Base-by-base conservation (phyloP, 2,797 vertebrate genomes). In the Muscicapa comitata region DNA sequence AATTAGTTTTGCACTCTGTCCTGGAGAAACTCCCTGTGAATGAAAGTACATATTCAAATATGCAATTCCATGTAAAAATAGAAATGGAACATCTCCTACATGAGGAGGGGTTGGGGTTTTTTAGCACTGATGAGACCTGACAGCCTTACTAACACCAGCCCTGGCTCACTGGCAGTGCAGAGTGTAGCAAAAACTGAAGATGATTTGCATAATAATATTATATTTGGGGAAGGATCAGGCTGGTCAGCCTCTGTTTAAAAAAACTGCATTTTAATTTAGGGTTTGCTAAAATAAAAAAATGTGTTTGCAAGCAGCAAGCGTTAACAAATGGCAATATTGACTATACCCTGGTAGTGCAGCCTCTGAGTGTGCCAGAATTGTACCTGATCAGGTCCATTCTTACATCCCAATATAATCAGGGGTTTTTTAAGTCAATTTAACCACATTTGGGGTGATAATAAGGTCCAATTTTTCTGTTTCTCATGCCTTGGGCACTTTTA, bases 111-210 rank as follows among this genome's bases (percentile, higher is more conserved):
- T 38, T 82, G 55, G 7, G 6, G 2, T n/a, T 43, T 74, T 90
- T 74, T 31, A 95, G 58, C 40, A 42, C 28, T 84, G 78, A 85
- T 88, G 40, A 62, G 73, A 95, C 75, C 71, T 40, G 79, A 93
- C 87, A 95, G 40, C 59, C 35, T 71, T 50, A 43, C 62, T 71
- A 73, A 61, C 70, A 42, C 63, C 77, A 70, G 31, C 59, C 51
- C 61, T 40, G 29, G 25, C 71, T 68, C 3, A 2, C 73, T 81
- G 74, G 57, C 24, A 70, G 38, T 6, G n/a, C 63, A 70, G 31
- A 2, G 8, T 18, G 12, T 4, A 58, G 47, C 63, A 66, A 86
- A 87, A 94, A 47, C 26, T 40, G 25, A 79, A 66, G 40, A 38
- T 13, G n/a, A 55, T 72, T 68, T 84, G 24, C 17, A 84, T 47